phyloP scores from a whole-genome alignment of 1,140 invertebrate species.

The Adoxophyes honmai region DNA sequence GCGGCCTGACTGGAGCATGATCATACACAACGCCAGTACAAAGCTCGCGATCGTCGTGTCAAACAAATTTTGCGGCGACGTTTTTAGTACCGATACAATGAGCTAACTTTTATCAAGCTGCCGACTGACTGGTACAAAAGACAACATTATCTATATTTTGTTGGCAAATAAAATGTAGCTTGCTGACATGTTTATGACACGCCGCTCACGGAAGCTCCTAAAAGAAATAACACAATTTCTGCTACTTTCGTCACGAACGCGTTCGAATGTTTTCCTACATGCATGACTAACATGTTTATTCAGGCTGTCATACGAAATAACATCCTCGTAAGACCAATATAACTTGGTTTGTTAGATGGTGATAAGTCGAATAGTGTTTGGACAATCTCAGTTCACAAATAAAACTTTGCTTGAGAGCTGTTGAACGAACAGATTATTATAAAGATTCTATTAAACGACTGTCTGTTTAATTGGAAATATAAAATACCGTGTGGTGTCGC shows the following conservation, averaged over 20 bases:
- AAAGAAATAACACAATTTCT: conserved; percentile 30
- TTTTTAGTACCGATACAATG: conserved; percentile 20
- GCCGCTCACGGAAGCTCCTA: conserved; percentile 27
- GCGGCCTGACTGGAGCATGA: background rate
- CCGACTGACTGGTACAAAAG: conserved; percentile 19
- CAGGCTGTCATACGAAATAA: background rate
- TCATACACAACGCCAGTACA: background rate
- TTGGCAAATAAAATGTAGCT: conserved; percentile 33
- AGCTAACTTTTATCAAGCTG: conserved; percentile 23
- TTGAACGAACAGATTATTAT: no score
- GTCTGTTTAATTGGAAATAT: no score
- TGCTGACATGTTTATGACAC: conserved; percentile 43
- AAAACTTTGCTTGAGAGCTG: no score
- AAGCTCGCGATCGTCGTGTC: conserved; percentile 11
- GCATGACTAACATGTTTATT: conserved; percentile 3
- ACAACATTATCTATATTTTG: conserved; percentile 30
- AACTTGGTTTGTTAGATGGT: background rate
- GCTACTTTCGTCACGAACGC: conserved; percentile 28
- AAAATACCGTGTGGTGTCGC: no score
- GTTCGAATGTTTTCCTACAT: conserved; percentile 29
- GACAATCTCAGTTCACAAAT: background rate
- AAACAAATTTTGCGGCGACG: conserved; percentile 22
- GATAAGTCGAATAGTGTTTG: background rate
- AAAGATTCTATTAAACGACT: no score
- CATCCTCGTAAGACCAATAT: background rate